Evolutionary conservation across 1,140 invertebrate species (phyloP).

Genomic region (Trichonephila clavipes): DNA sequence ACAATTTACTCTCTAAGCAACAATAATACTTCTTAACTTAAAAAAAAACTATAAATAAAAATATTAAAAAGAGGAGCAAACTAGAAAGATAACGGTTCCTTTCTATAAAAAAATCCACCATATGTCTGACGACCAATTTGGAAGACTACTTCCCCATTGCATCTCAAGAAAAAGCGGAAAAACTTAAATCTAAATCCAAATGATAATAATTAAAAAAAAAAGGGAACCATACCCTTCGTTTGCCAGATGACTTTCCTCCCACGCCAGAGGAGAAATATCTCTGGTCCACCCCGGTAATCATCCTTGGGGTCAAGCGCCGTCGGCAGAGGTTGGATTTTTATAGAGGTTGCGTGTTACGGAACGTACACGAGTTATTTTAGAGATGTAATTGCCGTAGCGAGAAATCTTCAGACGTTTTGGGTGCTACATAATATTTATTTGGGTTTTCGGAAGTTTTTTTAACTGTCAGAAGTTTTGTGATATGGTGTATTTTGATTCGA

Average conservation of each 20-base stretch:
- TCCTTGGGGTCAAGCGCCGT: not conserved
- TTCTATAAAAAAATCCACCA: not conserved
- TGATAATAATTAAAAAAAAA: slow-evolving; percentile 28
- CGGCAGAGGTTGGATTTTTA: slow-evolving; percentile 20
- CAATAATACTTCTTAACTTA: too few relatives aligned
- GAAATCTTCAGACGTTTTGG: not conserved
- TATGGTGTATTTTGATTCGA: too few relatives aligned
- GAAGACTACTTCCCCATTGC: not conserved
- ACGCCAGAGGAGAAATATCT: not conserved
- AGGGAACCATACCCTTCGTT: not conserved
- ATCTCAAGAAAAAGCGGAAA: slow-evolving; percentile 18
- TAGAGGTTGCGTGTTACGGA: not conserved
- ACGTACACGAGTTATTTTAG: slow-evolving; percentile 28
- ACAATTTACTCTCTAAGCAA: too few relatives aligned
- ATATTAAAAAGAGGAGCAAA: too few relatives aligned
- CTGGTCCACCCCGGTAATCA: slow-evolving; percentile 18
- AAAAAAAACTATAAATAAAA: too few relatives aligned
- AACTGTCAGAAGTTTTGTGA: not conserved
- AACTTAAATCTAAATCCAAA: not conserved
- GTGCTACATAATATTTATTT: not conserved
- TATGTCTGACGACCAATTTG: slow-evolving; percentile 20
- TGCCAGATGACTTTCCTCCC: slow-evolving; percentile 36
- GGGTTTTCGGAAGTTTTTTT: not conserved
- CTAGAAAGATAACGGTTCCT: not conserved
- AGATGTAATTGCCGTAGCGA: not conserved